Conservation (phyloP, 2,888 invertebrate species). For the Shargacucullia verbasci region DNA sequence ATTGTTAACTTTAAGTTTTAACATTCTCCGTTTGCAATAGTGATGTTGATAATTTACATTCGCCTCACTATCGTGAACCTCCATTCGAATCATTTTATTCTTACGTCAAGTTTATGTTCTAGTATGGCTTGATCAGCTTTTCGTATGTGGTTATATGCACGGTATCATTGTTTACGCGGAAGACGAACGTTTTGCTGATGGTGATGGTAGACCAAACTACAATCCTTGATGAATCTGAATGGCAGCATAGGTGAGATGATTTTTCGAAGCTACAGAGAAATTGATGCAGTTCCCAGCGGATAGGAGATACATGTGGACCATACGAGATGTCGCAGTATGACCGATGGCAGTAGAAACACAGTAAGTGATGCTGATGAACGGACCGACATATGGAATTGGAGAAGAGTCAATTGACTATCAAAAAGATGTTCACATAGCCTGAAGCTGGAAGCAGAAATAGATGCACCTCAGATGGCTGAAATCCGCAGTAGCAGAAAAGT, state of each 20-base stretch:
- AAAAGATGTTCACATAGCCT: slow-evolving; percentile 12
- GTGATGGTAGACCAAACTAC: slow-evolving; percentile 7
- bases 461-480: slow-evolving; percentile 31
- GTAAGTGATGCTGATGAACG: too few species aligned
- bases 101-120: slow-evolving; percentile 57
- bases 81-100: slow-evolving; percentile 46
- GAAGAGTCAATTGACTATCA: slow-evolving; percentile 17
- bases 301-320: slow-evolving; percentile 6
- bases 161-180: slow-evolving; percentile 75
- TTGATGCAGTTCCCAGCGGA: slow-evolving; percentile 10
- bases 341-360: slow-evolving; percentile 7
- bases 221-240: neutral
- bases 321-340: slow-evolving; percentile 19
- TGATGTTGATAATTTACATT: slow-evolving; percentile 31
- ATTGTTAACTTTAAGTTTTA: slow-evolving; percentile 67
- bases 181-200: slow-evolving; percentile 9
- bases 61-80: slow-evolving; percentile 41
- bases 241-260: slow-evolving; percentile 1
- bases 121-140: slow-evolving; percentile 63
- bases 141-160: slow-evolving; percentile 72
- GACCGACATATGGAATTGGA: neutral
- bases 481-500: slow-evolving; percentile 6
- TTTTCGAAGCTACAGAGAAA: neutral
- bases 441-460: slow-evolving; percentile 18
- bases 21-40: slow-evolving; percentile 59